phyloP scores from a whole-genome alignment of 2,888 invertebrate genomes.

The Drepanosiphum platanoidis region DNA sequence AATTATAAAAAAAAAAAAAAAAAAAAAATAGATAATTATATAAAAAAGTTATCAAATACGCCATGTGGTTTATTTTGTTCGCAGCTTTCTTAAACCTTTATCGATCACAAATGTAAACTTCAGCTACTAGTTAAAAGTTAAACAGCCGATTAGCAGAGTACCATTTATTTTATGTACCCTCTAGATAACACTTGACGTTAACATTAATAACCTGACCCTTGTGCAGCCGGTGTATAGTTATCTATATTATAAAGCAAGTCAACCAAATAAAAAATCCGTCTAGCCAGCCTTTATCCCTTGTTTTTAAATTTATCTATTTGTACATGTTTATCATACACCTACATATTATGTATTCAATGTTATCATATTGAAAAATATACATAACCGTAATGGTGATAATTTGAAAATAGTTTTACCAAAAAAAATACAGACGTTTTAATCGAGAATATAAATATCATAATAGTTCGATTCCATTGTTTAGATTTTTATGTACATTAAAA shows the following conservation, averaged over 20 bases:
- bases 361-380: not conserved
- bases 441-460: too few relatives aligned
- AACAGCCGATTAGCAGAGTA: constrained; percentile 33
- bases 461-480: too few relatives aligned
- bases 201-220: constrained; percentile 50
- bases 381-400: not conserved
- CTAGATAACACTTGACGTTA: constrained; percentile 37
- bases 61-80: not conserved
- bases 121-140: constrained; percentile 42
- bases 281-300: not conserved
- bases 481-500: too few relatives aligned
- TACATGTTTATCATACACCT: too few relatives aligned
- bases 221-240: not conserved
- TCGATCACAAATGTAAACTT: constrained; percentile 39
- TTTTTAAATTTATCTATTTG: constrained; percentile 20
- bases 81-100: constrained; percentile 2
- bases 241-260: constrained; percentile 32
- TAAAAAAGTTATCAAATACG: not conserved
- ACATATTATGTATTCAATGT: not conserved
- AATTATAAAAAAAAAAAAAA: not conserved
- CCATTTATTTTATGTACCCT: constrained; percentile 30
- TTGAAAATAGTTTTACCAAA: not conserved
- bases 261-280: constrained; percentile 20
- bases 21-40: not conserved
- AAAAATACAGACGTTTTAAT: not conserved